Evolutionary conservation across 2,797 vertebrate species (phyloP).

Genomic region (Luscinia luscinia): DNA sequence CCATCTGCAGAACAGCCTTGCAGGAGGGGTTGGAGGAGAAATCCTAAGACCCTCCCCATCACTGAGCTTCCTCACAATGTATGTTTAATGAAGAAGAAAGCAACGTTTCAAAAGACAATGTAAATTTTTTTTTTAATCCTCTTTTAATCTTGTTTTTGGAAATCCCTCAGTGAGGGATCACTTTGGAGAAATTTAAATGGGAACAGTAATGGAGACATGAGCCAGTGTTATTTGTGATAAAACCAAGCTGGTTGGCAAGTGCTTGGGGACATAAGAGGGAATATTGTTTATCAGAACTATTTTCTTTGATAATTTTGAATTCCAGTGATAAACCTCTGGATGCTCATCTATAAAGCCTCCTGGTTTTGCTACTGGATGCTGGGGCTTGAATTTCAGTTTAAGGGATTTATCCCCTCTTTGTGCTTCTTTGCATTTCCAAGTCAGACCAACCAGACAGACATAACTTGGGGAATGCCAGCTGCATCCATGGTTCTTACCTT

Average conservation of each 20-base stretch:
- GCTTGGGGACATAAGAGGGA: background rate
- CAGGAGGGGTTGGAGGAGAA: rapidly evolving
- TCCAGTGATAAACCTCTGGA: background rate
- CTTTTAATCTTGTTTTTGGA: background rate
- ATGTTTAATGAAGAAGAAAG: background rate
- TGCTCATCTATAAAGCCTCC: background rate
- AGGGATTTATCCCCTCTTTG: background rate
- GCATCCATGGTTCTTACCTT: background rate
- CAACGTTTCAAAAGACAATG: rapidly evolving
- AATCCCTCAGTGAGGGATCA: background rate
- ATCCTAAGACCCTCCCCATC: background rate
- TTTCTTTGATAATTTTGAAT: background rate
- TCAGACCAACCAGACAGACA: background rate
- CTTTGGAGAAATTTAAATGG: background rate
- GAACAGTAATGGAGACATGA: background rate
- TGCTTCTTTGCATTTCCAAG: background rate
- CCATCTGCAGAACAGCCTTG: background rate
- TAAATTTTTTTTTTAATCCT: background rate
- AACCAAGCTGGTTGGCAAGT: background rate
- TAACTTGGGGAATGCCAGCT: background rate
- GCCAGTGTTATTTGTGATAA: background rate
- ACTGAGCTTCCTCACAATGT: background rate
- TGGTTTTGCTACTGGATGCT: background rate
- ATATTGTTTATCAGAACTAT: background rate
- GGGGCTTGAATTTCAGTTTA: background rate